Conservation (phyloP, 2,113 vertebrate genomes). For the Corvus moneduloides region DNA sequence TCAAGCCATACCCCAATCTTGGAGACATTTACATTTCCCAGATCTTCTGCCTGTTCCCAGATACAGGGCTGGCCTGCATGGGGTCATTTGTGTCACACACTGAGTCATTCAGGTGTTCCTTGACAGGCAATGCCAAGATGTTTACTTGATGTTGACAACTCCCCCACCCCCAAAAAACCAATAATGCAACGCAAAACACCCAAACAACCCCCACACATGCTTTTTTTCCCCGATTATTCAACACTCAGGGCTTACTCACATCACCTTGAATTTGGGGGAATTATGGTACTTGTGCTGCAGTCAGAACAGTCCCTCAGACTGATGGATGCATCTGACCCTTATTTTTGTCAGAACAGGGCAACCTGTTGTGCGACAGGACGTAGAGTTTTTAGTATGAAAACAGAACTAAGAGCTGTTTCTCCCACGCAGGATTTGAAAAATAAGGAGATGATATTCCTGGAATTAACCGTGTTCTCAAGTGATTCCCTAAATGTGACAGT, state of each 20-base stretch:
- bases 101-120: neutral
- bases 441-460: neutral
- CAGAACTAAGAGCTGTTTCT: neutral
- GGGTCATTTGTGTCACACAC: neutral
- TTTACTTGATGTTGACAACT: neutral
- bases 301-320: neutral
- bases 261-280: neutral
- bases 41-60: neutral
- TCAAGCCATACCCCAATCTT: constrained; percentile 25
- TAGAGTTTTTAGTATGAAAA: neutral
- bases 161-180: rapidly evolving
- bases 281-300: neutral
- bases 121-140: neutral
- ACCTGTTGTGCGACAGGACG: neutral
- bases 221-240: neutral
- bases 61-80: neutral
- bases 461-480: neutral
- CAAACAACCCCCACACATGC: neutral
- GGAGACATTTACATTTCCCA: neutral
- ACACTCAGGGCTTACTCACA: neutral
- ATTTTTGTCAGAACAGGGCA: neutral
- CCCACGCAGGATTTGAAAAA: neutral
- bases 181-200: neutral
- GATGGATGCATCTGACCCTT: neutral
- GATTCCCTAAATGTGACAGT: neutral